Base-by-base conservation (phyloP, 2,113 vertebrate species). In the Otolemur garnettii region DNA sequence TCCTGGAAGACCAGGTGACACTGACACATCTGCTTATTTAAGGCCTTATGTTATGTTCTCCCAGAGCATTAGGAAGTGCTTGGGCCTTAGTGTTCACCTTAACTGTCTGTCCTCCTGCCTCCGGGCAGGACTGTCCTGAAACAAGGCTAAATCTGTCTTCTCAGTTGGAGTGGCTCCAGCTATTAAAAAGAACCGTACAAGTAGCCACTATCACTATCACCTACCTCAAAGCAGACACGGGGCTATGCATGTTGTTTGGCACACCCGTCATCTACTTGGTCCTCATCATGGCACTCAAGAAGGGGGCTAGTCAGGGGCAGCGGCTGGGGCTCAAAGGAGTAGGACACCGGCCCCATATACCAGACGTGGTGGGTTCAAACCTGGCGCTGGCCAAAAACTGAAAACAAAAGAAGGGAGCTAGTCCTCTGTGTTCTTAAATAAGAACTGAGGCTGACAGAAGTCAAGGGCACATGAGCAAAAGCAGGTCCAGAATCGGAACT, bases 231-330 rank as follows among this genome's bases (percentile, higher is more conserved):
- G 10, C n/a, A 60, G 59, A 33, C 15, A 7, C 66, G 22, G 45
- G 7, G 7, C 66, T 38, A 2, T 1, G 21, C 18, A 12, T 0
- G 1, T 4, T 72, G 33, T 2, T 53, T 18, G 4, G 75, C 38
- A 50, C n/a, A 13, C 9, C 30, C 1, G 4, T 59, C 4, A 21
- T 45, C 28, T 45, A 2, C 6, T 24, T 22, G 14, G 21, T 69
- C 45, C n/a, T n/a, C 88, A 68, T 24, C 30, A 1, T 2, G 55
- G 45, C 22, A 19, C n/a, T 33, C 21, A 68, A n/a, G 42, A 64
- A 33, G 10, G 10, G 33, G 57, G 15, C 17, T 42, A 2, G 26
- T 30, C 50, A 38, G 38, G 38, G 38, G 38, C 38, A 38, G 38
- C 38, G 38, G 38, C 38, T 38, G 38, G 38, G 38, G 38, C 38